Base-by-base conservation (phyloP, 2,888 invertebrate genomes). In the Diplazon laetatorius region DNA sequence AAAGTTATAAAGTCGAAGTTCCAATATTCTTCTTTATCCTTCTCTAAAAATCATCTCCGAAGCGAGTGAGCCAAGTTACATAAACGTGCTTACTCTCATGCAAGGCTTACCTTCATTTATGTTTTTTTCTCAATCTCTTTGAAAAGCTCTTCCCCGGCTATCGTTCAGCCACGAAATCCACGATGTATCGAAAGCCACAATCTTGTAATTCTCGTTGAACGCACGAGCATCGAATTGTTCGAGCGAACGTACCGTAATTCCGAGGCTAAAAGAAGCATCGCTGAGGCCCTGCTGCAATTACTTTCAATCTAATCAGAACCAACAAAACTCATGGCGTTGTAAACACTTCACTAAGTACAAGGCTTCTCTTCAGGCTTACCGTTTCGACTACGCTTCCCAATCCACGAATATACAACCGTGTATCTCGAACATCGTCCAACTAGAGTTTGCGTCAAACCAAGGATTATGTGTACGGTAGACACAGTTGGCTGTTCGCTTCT, bases 281-380 rank as follows among this genome's bases (percentile, higher is more conserved):
- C 44, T 18, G 22, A 22, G 6, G 73, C 68, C 68, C 55, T 39
- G 37, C 14, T 16, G 68, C 52, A 55, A 68, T 68, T 55, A 48
- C 25, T 62, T 66, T 50, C 63, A 59, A 69, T 55, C 55, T 63
- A 57, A 73, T 77, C 62, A 63, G 37, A 63, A 55, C 42, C n/a
- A 69, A 57, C 68, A 25, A n/a, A n/a, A 69, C 62, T 68, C 35
- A 39, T 57, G 25, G 16, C 48, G 35, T 50, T 57, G 66, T 69
- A 57, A 59, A 62, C 62, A 48, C 73, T 35, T 22, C 68, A 42
- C 16, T 22, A 46, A 72, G 46, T 52, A 20, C 22, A 18, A 46
- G 63, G n/a, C 14, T 4, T 60, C 30, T 22, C 46, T 66, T 59
- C n/a, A n/a, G 25, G 22, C 59, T 10, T 35, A 16, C 20, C 37